A percentile compares a stretch with the other conserved stretches of the same genome.
Conservation (phyloP, 2,113 vertebrate genomes). For the Pseudopodoces humilis region DNA sequence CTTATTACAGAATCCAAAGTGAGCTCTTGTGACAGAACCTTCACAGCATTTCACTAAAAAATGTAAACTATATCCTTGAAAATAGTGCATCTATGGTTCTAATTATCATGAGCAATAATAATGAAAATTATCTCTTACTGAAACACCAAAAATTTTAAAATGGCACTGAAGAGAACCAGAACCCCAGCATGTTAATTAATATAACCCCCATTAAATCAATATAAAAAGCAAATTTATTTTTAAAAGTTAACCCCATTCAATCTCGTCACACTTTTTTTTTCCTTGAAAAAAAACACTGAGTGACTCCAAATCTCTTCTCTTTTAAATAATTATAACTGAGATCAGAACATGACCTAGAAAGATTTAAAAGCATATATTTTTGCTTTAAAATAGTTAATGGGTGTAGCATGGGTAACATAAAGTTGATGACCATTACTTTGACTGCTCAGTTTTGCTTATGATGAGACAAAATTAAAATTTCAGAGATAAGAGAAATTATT, state of each 20-base stretch:
- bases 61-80: not conserved
- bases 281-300: not conserved
- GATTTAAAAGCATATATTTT: not conserved
- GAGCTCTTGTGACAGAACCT: not conserved
- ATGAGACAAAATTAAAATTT: not conserved
- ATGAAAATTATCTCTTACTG: not conserved
- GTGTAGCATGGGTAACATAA: not conserved
- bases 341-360: not conserved
- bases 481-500: not conserved
- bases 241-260: not conserved
- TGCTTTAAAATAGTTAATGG: not conserved
- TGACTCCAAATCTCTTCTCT: not conserved
- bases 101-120: not conserved
- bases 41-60: not conserved
- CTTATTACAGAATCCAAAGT: not conserved
- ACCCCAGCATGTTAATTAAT: not conserved
- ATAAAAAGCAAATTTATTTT: not conserved
- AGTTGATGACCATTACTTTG: not conserved
- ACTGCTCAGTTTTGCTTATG: not conserved
- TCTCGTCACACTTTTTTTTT: not conserved
- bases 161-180: not conserved
- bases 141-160: not conserved
- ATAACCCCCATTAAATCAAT: not conserved
- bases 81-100: not conserved
- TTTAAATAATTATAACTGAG: not conserved